phyloP scores from a whole-genome alignment of 2,888 invertebrate species.

The Glaucopsyche alexis region DNA sequence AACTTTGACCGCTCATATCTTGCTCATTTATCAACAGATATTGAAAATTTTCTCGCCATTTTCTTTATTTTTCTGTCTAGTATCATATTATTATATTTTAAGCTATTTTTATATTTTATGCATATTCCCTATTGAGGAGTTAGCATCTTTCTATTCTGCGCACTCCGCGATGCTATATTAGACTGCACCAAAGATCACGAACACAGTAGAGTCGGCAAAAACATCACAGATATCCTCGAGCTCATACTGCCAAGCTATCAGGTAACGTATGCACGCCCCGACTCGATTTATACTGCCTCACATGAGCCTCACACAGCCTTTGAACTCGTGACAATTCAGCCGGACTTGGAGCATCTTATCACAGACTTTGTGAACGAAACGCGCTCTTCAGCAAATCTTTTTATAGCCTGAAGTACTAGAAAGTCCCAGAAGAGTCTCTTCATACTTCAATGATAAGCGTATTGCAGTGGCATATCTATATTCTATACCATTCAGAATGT shows the following conservation, averaged over 20 bases:
- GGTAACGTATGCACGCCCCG: conserved; percentile 22
- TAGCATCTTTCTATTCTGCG: too few species aligned
- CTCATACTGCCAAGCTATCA: not conserved
- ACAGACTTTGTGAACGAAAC: not conserved
- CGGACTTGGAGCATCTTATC: not conserved
- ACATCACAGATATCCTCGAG: not conserved
- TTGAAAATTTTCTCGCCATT: too few species aligned
- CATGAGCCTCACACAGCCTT: not conserved
- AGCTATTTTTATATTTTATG: too few species aligned
- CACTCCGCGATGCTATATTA: too few species aligned
- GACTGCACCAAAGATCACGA: too few species aligned
- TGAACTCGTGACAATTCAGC: conserved; percentile 3
- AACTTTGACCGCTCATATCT: too few species aligned
- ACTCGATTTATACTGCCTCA: conserved; percentile 12
- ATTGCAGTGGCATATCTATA: not conserved
- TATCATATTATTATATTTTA: too few species aligned
- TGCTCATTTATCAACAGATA: too few species aligned
- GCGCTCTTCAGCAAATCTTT: not conserved
- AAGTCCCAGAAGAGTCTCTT: not conserved
- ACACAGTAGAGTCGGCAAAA: too few species aligned
- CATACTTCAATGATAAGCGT: not conserved
- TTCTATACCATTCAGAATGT: too few species aligned
- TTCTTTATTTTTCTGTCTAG: too few species aligned
- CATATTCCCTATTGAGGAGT: too few species aligned
- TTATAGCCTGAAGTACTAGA: not conserved